These are phyloP conservation scores for Chascanopsetta lugubris DNA, from an alignment of 2,113 vertebrate species.

Conservation along the genomic window DNA sequence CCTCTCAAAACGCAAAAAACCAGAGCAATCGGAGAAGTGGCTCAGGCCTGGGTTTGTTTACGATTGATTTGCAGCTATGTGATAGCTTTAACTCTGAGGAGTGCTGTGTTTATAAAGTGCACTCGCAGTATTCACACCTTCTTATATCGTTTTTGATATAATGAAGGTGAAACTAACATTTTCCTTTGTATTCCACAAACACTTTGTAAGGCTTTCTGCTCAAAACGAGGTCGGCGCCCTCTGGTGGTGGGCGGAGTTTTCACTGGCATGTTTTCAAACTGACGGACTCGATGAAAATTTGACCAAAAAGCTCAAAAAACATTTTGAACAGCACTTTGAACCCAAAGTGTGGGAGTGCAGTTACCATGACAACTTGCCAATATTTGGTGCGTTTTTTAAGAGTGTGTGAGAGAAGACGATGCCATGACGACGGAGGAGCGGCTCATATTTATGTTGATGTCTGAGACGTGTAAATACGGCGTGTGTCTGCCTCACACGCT, in stretches of 20 bases:
- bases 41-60: slow-evolving; percentile 32
- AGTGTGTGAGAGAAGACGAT: slow-evolving; percentile 33
- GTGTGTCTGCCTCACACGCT: slow-evolving; percentile 61
- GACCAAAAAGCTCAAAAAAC: slow-evolving; percentile 33
- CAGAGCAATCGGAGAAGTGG: slow-evolving; percentile 3
- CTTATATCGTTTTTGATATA: slow-evolving; percentile 20
- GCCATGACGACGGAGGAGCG: slow-evolving; percentile 39
- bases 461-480: slow-evolving; percentile 66
- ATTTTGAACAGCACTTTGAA: slow-evolving; percentile 42
- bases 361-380: no score
- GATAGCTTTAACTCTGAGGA: slow-evolving; percentile 60
- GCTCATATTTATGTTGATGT: slow-evolving; percentile 75
- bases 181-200: slow-evolving; percentile 15
- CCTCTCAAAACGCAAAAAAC: slow-evolving; percentile 49
- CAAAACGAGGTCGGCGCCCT: slow-evolving; percentile 15
- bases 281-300: slow-evolving; percentile 7
- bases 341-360: slow-evolving; percentile 17
- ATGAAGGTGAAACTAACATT: slow-evolving; percentile 7
- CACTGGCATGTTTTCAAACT: slow-evolving; percentile 13
- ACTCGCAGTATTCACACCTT: slow-evolving; percentile 37
- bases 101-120: no score
- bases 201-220: slow-evolving; percentile 21
- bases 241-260: background rate
- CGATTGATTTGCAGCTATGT: slow-evolving; percentile 32
- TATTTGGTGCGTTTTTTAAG: slow-evolving; percentile 47